Conservation (phyloP, 2,797 vertebrate species). For the Helarctos malayanus region DNA sequence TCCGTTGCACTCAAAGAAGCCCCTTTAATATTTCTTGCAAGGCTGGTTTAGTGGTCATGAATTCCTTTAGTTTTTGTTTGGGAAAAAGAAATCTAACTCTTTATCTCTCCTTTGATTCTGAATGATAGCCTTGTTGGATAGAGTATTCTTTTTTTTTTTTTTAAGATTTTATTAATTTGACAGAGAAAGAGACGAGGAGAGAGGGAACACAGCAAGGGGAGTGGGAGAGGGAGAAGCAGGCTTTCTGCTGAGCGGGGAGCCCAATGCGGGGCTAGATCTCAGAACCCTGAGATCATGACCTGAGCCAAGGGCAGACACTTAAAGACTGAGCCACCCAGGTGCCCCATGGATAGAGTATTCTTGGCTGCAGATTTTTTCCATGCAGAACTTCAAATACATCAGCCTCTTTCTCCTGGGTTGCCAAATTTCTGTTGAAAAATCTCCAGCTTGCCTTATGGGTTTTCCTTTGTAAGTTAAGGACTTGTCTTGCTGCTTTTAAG, state of each 20-base stretch:
- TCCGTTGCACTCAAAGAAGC: not conserved
- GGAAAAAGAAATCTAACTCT: no score
- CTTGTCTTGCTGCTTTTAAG: not conserved
- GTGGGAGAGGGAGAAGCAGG: no score
- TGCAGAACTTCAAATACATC: not conserved
- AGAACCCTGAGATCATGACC: no score
- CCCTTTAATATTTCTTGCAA: not conserved
- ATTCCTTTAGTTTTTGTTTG: not conserved
- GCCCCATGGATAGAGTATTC: not conserved
- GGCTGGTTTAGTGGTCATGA: not conserved
- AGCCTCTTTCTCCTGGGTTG: not conserved
- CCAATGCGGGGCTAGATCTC: no score
- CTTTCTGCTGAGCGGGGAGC: no score
- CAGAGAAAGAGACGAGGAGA: no score
- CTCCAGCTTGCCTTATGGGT: not conserved
- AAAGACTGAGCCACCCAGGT: no score
- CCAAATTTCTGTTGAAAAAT: not conserved
- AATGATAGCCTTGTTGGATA: not conserved
- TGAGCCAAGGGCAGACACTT: no score
- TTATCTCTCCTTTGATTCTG: not conserved
- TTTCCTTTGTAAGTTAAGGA: not conserved
- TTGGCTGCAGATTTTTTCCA: not conserved
- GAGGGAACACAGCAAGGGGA: no score
- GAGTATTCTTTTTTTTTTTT: not conserved
- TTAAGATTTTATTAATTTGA: no score